These are phyloP conservation scores for Hydrophis major DNA, from an alignment of 2,797 vertebrate species.

Conservation along the genomic window DNA sequence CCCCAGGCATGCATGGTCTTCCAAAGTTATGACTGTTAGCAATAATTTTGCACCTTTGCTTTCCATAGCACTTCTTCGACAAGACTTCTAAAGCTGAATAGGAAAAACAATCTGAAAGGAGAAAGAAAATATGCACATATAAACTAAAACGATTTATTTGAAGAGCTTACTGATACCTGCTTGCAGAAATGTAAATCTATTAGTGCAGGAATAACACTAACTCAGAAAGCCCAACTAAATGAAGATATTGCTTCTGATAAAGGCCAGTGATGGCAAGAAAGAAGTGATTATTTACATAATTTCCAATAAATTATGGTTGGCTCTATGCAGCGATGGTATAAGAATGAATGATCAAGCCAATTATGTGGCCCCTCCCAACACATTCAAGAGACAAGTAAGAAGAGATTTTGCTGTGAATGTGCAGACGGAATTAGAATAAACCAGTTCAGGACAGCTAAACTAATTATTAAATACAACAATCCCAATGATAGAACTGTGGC, in stretches of 20 bases:
- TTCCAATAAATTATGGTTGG: neutral
- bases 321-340: neutral
- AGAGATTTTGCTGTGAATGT: neutral
- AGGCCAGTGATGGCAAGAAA: neutral
- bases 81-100: slow-evolving; percentile 81
- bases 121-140: neutral
- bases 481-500: neutral
- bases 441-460: neutral
- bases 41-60: slow-evolving; percentile 83
- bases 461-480: neutral
- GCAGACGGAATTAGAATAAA: neutral
- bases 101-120: slow-evolving; percentile 87
- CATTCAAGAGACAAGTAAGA: neutral
- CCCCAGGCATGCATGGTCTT: slow-evolving; percentile 89
- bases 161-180: neutral
- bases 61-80: slow-evolving; percentile 85
- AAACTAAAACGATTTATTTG: neutral
- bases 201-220: neutral
- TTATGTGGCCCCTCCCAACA: neutral
- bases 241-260: neutral
- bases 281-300: neutral
- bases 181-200: neutral
- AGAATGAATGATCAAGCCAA: neutral
- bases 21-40: slow-evolving; percentile 83
- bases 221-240: neutral